Conservation (phyloP, 30 jellyfish, hydroid and myxozoan species). For the Hydra vulgaris region DNA sequence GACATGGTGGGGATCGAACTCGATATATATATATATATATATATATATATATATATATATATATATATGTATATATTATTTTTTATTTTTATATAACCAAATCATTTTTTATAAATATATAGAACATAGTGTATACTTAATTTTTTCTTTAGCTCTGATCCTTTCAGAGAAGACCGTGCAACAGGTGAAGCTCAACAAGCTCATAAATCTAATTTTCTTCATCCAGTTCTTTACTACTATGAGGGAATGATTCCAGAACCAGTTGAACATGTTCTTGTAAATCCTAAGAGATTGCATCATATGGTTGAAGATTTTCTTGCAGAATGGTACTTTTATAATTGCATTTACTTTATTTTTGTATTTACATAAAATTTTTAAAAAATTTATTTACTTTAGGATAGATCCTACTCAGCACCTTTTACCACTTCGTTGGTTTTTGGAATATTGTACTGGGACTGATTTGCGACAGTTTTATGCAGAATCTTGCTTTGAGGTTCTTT, state of each 20-base stretch:
- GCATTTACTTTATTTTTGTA: neutral
- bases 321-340: slow-evolving; percentile 41
- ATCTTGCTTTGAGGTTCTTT: slow-evolving; percentile 61
- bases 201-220: slow-evolving; percentile 69
- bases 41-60: too few relatives aligned
- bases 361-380: neutral
- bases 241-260: slow-evolving; percentile 7
- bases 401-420: slow-evolving; percentile 57
- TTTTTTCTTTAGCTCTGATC: slow-evolving; percentile 57
- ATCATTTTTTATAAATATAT: neutral
- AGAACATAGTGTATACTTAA: neutral
- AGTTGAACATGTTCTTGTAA: slow-evolving; percentile 38
- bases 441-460: slow-evolving; percentile 52
- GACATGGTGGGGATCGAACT: too few relatives aligned
- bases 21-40: too few relatives aligned
- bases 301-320: slow-evolving; percentile 82
- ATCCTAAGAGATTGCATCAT: slow-evolving; percentile 73
- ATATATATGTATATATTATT: too few relatives aligned
- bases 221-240: slow-evolving; percentile 70
- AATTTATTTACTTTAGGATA: slow-evolving; percentile 41
- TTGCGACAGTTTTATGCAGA: slow-evolving; percentile 74
- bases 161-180: slow-evolving; percentile 76
- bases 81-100: too few relatives aligned
- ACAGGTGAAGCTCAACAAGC: slow-evolving; percentile 74
- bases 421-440: slow-evolving; percentile 90